These are phyloP conservation scores for Drosophila pegasa DNA, from an alignment of 2,888 invertebrate genomes.

Conservation along the genomic window DNA sequence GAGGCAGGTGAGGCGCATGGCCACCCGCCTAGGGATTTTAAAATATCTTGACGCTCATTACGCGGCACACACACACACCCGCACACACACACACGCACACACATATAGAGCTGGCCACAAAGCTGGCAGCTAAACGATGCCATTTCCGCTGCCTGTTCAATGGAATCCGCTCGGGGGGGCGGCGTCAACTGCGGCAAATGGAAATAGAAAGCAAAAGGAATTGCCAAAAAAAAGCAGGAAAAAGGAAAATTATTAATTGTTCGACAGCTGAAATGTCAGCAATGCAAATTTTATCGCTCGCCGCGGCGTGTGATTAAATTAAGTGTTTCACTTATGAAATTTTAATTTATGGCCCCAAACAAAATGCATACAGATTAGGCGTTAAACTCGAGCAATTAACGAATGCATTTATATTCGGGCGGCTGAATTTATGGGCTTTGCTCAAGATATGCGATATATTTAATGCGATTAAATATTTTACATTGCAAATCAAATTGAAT, in stretches of 20 bases:
- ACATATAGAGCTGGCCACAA: conserved; percentile 38
- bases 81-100: conserved; percentile 10
- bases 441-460: neutral
- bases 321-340: neutral
- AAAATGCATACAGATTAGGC: neutral
- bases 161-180: conserved; percentile 43
- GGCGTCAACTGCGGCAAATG: conserved; percentile 24
- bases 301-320: neutral
- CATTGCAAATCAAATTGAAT: neutral
- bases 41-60: conserved; percentile 59
- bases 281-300: conserved; percentile 3
- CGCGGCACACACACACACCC: conserved; percentile 20
- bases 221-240: neutral
- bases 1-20: neutral
- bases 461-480: neutral
- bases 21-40: conserved; percentile 37
- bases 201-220: conserved; percentile 19
- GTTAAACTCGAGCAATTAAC: neutral
- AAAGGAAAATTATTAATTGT: conserved; percentile 35
- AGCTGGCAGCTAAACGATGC: conserved; percentile 61
- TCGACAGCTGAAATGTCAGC: conserved; percentile 23
- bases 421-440: neutral
- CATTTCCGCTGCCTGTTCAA: conserved; percentile 61
- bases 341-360: neutral
- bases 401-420: neutral